Evolutionary conservation across 2,888 invertebrate species (phyloP).

Genomic region (Acanthococcus lagerstroemiae): DNA sequence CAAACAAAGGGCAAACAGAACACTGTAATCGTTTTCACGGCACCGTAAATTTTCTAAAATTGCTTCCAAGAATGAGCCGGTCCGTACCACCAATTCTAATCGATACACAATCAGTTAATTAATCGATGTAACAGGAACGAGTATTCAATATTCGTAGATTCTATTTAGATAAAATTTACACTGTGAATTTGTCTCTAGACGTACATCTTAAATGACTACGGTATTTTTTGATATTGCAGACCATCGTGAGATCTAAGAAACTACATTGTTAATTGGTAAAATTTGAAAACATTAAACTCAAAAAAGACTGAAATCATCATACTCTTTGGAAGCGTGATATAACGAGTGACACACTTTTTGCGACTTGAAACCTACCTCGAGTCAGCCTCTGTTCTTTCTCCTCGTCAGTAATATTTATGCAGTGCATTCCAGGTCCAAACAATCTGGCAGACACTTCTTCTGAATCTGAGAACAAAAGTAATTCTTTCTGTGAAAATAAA

Average conservation of each 20-base stretch:
- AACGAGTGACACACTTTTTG: too few species aligned
- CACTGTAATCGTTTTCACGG: slow-evolving; percentile 85
- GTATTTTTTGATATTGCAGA: too few species aligned
- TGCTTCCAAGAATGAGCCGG: slow-evolving; percentile 49
- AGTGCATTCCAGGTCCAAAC: not conserved
- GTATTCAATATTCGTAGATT: not conserved
- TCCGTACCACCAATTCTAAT: slow-evolving; percentile 9
- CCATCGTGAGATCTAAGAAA: too few species aligned
- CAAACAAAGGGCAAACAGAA: slow-evolving; percentile 81
- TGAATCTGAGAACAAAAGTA: too few species aligned
- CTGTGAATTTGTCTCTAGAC: not conserved
- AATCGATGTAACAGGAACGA: not conserved
- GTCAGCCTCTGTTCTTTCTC: slow-evolving; percentile 64
- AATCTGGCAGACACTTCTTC: too few species aligned
- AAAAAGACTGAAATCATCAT: too few species aligned
- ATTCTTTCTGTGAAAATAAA: too few species aligned
- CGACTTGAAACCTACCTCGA: slow-evolving; percentile 36
- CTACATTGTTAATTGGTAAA: too few species aligned
- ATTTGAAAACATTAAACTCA: too few species aligned
- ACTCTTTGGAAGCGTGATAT: too few species aligned
- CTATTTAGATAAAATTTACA: too few species aligned
- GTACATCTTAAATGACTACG: not conserved
- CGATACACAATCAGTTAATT: not conserved
- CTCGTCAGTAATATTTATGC: slow-evolving; percentile 79
- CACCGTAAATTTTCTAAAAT: slow-evolving; percentile 79